Evolutionary conservation across 2,888 invertebrate species (phyloP), one percentile per base, ranked within the genome.

Genomic region (Ethmia dodecea): DNA sequence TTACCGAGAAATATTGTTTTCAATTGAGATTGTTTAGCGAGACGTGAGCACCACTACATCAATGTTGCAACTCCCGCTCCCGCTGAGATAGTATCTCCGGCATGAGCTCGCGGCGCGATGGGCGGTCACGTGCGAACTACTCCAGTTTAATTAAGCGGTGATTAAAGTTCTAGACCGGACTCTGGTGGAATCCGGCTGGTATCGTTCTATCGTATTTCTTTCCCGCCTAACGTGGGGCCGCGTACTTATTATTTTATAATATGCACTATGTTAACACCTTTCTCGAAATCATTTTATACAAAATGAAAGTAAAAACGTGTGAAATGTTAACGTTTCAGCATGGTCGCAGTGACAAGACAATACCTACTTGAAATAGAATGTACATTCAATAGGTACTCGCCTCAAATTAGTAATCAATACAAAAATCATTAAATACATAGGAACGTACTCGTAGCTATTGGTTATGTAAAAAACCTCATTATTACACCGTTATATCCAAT

Each of bases 71-170:
- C 14, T 13, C 36, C 33, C 25, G 18, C 30, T 18, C 45, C 42
- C 45, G 40, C 35, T 43, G 55, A 45, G 52, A 49, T 49, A 46
- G 43, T 56, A 55, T 55, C 55, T 56, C 50, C 43, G 55, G 45
- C 55, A 59, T 57, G 58, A 49, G 50, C 30, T 37, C 31, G 45
- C 37, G 41, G 40, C 29, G 46, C 37, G 41, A 40, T 31, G 46
- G 48, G 52, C 35, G 61, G 70, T 69, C 71, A 76, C 74, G 72
- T 73, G 53, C 46, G 16, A 52, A 52, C 55, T 52, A 55, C 62
- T 65, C 45, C 43, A 64, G 58, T 76, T 77, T 75, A 75, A 77
- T 77, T 74, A 72, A 76, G 56, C 60, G 59, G 60, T 65, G 64
- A 69, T 71, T 71, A 70, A 75, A 71, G 59, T 70, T 66, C 48